phyloP scores from a whole-genome alignment of 92 coral and sea anemone genomes.

The Blastomussa wellsi region DNA sequence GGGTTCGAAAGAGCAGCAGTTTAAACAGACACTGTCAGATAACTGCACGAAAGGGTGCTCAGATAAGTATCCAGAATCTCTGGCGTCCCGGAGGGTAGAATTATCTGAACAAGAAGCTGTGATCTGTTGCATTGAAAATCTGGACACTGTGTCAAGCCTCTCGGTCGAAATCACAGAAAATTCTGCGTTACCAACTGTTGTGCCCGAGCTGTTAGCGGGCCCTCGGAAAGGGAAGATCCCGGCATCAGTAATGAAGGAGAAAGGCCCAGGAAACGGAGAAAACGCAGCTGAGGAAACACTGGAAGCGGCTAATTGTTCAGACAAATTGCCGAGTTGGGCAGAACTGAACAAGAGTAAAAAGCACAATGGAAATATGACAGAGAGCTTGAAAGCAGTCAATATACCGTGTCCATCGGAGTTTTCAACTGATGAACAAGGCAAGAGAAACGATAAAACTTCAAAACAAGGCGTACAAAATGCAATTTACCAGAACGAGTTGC shows the following conservation, averaged over 20 bases:
- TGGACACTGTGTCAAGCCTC: neutral
- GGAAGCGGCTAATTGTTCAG: neutral
- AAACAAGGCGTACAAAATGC: neutral
- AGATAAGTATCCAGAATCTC: neutral
- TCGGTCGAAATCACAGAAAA: neutral
- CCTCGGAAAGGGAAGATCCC: neutral
- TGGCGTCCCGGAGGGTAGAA: neutral
- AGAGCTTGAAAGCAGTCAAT: neutral
- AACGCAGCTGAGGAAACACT: neutral
- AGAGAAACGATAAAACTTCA: neutral
- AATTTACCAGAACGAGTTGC: neutral
- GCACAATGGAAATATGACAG: neutral
- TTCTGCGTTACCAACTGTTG: neutral
- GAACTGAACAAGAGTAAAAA: neutral
- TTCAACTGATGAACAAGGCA: neutral
- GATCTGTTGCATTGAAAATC: too few relatives aligned
- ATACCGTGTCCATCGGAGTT: neutral
- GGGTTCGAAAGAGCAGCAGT: neutral
- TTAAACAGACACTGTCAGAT: too few relatives aligned
- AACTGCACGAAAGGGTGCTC: neutral
- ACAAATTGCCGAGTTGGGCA: neutral
- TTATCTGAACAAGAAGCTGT: neutral
- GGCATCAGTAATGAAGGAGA: neutral
- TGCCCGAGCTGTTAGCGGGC: neutral
- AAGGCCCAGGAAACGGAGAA: neutral